Evolutionary conservation across 1,140 invertebrate species (phyloP).

Genomic region (Brachionus sp.): DNA sequence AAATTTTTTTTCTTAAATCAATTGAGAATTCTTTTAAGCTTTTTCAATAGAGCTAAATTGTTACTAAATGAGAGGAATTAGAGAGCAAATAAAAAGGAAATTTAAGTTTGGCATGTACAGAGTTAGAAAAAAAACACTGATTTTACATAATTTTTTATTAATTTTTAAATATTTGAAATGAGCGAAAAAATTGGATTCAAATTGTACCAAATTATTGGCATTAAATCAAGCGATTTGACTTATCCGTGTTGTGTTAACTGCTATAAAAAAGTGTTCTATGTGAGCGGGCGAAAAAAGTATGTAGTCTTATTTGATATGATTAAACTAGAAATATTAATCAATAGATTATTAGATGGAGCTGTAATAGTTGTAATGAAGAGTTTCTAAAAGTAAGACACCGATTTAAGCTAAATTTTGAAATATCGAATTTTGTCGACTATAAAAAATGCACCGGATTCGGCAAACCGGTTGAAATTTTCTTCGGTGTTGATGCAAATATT

Average conservation of each 20-base stretch:
- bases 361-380: slow-evolving; percentile 25
- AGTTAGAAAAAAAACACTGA: not conserved
- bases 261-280: slow-evolving; percentile 23
- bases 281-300: slow-evolving; percentile 14
- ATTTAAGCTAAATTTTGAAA: not conserved
- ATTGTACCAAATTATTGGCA: slow-evolving; percentile 1
- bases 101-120: not conserved
- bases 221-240: not conserved
- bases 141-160: not conserved
- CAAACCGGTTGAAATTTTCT: not conserved
- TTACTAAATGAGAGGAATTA: not conserved
- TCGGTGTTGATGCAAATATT: not conserved
- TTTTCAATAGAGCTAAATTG: not conserved
- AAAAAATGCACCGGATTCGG: not conserved
- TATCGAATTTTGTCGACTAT: not conserved
- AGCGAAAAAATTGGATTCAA: not conserved
- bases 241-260: not conserved
- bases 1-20: not conserved
- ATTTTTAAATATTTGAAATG: not conserved
- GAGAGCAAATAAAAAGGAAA: not conserved
- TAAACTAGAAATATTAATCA: not conserved
- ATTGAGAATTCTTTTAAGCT: not conserved
- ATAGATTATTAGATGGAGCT: not conserved
- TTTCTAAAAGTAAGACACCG: not conserved
- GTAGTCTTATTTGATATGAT: not conserved